Evolutionary conservation across 1,140 invertebrate genomes (phyloP).

Genomic region (Pinna nobilis): DNA sequence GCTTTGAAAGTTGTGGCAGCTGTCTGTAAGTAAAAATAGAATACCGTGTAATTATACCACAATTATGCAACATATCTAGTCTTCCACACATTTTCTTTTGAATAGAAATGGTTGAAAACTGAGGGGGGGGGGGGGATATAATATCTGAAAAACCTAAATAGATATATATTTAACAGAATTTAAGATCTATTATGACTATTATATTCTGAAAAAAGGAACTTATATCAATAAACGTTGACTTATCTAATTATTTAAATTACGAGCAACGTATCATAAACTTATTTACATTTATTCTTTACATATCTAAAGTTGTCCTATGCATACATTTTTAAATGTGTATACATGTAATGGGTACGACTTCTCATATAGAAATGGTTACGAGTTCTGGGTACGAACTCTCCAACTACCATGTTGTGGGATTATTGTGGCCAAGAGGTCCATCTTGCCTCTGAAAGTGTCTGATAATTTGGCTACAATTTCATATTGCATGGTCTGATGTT

Average conservation of each 20-base stretch:
- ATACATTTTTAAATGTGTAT: neutral
- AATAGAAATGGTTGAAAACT: too few species aligned
- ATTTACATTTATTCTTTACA: neutral
- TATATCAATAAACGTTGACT: too few species aligned
- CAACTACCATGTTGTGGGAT: neutral
- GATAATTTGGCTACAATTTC: too few species aligned
- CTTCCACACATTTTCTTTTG: too few species aligned
- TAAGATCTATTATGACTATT: too few species aligned
- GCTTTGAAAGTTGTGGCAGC: constrained; percentile 90
- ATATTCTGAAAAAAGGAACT: too few species aligned
- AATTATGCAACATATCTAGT: neutral
- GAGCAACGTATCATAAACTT: neutral
- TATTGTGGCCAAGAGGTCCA: neutral
- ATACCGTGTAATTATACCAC: neutral
- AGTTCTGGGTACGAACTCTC: too few species aligned
- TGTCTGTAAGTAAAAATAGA: constrained; percentile 81
- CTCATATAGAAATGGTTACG: neutral
- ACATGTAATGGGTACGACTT: neutral
- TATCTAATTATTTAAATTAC: neutral
- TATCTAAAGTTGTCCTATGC: neutral
- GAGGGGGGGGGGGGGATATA: too few species aligned
- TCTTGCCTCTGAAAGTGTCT: neutral
- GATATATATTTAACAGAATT: too few species aligned
- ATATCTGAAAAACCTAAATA: too few species aligned
- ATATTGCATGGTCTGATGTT: neutral